Evolutionary conservation across 2,888 invertebrate species (phyloP).

Genomic region (Ormyrus rosae): DNA sequence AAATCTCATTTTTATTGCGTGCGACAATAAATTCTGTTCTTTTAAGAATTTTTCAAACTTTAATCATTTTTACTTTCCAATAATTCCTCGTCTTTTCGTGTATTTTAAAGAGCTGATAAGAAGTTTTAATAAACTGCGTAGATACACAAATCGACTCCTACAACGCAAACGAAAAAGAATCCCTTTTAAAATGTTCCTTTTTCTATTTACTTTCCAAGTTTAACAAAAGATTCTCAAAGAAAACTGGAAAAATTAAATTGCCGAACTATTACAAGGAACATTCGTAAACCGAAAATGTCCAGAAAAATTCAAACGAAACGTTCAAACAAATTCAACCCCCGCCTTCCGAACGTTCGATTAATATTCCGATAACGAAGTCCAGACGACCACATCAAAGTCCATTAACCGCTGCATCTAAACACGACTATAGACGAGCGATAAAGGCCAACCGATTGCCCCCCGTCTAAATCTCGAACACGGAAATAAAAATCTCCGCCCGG

Average conservation of each 20-base stretch:
- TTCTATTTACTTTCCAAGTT: too few relatives aligned
- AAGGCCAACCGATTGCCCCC: constrained; percentile 30
- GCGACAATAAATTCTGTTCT: constrained; percentile 45
- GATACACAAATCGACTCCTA: constrained; percentile 18
- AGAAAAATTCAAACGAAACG: too few relatives aligned
- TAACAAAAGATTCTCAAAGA: too few relatives aligned
- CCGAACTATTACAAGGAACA: too few relatives aligned
- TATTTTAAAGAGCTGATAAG: constrained; percentile 49
- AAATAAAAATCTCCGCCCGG: constrained; percentile 37
- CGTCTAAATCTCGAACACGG: constrained; percentile 34
- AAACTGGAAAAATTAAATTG: too few relatives aligned
- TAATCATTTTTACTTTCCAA: constrained; percentile 53
- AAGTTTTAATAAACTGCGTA: constrained; percentile 46
- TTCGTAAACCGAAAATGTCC: too few relatives aligned
- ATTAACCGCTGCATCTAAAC: constrained; percentile 24
- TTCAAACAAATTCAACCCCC: too few relatives aligned
- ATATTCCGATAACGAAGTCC: not conserved
- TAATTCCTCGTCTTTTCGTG: constrained; percentile 21
- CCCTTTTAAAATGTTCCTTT: constrained; percentile 1
- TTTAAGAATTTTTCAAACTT: constrained; percentile 46
- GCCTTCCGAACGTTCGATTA: not conserved
- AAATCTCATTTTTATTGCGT: constrained; percentile 54
- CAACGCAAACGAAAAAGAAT: constrained; percentile 2
- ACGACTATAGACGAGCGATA: constrained; percentile 22
- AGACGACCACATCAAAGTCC: not conserved